Conservation (phyloP, 2,113 vertebrate genomes). For the Brachypteracias leptosomus region DNA sequence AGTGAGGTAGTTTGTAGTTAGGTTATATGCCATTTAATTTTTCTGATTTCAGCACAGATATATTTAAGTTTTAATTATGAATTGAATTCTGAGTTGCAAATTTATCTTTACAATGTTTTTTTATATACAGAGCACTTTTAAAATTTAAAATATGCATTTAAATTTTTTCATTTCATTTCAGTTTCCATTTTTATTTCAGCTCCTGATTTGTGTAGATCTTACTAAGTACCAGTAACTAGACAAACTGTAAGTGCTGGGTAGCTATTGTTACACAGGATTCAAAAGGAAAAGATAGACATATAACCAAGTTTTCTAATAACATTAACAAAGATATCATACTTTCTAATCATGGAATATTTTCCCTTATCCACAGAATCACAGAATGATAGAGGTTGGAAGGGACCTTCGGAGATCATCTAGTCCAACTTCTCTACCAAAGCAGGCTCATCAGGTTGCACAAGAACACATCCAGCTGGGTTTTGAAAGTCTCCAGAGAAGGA, state of each 20-base stretch:
- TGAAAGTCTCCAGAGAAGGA: no score
- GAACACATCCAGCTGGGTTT: no score
- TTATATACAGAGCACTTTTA: accelerated
- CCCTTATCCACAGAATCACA: neutral
- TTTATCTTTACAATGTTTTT: neutral
- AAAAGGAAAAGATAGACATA: neutral
- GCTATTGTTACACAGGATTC: neutral
- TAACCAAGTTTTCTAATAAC: neutral
- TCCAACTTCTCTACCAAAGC: no score
- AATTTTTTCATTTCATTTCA: neutral
- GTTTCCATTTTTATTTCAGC: neutral
- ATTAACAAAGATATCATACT: neutral
- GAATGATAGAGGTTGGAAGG: no score
- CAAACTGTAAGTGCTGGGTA: neutral
- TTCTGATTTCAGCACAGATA: neutral
- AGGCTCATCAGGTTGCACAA: no score
- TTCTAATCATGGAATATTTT: neutral
- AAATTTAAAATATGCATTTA: neutral
- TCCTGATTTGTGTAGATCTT: neutral
- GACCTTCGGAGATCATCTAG: no score
- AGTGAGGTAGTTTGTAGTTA: neutral
- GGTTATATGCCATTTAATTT: neutral
- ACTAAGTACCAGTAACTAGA: neutral
- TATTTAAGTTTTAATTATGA: neutral
- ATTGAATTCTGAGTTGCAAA: neutral